Evolutionary conservation across 2,888 invertebrate genomes (phyloP), one percentile per base, ranked within the genome.

Genomic region (Epinotia brunnichana): DNA sequence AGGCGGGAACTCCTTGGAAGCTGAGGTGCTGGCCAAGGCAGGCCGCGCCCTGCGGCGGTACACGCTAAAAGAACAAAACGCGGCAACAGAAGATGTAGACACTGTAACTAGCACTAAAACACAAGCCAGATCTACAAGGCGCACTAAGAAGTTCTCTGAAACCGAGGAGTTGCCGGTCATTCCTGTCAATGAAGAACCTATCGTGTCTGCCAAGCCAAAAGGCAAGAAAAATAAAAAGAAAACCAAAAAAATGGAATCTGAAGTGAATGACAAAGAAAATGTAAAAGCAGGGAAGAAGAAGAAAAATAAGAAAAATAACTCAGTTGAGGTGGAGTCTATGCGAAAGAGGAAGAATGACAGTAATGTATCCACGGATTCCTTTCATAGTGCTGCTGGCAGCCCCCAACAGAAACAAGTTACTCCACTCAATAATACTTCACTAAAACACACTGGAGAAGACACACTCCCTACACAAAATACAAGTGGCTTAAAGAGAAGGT

Each of bases 371-470:
- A 66, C 78, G n/a, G 90, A 91, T 41, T 91, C 91, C 17, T 91
- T 87, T 69, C 87, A 91, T 73, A 91, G 90, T 75, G 91, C 91
- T 87, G 86, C 87, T 3, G 88, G 87, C 85, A 91, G 90, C 80
- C 88, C 87, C 54, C 51, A 51, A 57, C 29, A 15, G n/a, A 13
- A 59, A 15, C 21, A 56, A 19, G 41, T 48, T 3, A 13, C 56
- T 21, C 61, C 56, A 15, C 35, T 39, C 9, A 21, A 72, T n/a
- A 48, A 60, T 5, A 56, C 48, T 4, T 39, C 39, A 19, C 41
- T 10, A 9, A 48, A 57, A 21, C 29, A 29, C 19, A 9, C 53
- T 15, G 17, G 24, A 5, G 64, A 71, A 19, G 29, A 63, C 2
- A 35, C 13, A n/a, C 13, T 57, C 21, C 2, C n/a, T 13, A 11